These are phyloP conservation scores for Vireo griseus DNA, from an alignment of 2,797 vertebrate genomes.

Conservation along the genomic window DNA sequence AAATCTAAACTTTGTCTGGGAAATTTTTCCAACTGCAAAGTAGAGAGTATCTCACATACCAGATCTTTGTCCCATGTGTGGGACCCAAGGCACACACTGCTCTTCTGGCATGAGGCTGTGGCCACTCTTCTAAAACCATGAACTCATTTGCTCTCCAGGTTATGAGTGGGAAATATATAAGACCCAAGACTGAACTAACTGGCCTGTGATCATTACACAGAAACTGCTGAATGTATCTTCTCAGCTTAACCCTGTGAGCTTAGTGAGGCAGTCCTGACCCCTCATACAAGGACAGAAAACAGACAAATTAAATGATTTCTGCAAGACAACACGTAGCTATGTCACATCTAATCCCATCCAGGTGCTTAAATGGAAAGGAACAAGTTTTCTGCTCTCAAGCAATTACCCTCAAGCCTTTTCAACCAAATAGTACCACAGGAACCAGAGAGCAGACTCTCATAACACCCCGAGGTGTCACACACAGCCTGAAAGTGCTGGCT, in stretches of 20 bases:
- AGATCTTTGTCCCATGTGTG: not conserved
- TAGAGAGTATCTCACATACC: not conserved
- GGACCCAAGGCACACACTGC: rapidly evolving
- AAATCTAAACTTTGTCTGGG: not conserved
- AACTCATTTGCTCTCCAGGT: not conserved
- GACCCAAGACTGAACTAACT: not conserved
- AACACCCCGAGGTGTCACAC: not conserved
- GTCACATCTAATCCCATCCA: not conserved
- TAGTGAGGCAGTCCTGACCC: not conserved
- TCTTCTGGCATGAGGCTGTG: rapidly evolving
- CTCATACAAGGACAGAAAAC: not conserved
- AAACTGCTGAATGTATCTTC: not conserved
- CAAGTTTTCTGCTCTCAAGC: not conserved
- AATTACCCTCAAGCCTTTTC: not conserved
- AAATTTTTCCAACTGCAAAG: not conserved
- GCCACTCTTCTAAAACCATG: not conserved
- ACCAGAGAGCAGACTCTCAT: not conserved
- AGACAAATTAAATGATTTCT: not conserved
- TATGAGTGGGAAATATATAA: not conserved
- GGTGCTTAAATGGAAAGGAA: not conserved
- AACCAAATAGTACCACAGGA: not conserved
- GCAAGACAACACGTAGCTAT: not conserved
- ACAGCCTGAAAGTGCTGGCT: not conserved
- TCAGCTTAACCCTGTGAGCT: not conserved
- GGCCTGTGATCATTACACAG: not conserved